phyloP scores from a whole-genome alignment of 2,888 invertebrate genomes.

The Cinara cedri region DNA sequence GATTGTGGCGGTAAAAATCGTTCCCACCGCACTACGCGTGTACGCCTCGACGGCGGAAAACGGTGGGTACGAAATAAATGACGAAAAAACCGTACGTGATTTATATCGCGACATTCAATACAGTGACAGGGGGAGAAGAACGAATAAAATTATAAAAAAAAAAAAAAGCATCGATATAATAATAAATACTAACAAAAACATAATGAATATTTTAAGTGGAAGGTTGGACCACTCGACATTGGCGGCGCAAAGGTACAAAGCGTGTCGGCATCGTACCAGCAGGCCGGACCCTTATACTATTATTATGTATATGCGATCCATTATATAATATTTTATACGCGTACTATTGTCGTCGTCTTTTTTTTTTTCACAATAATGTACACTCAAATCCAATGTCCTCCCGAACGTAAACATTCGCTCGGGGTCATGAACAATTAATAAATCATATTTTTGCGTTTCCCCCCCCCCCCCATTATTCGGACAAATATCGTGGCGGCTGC shows the following conservation, averaged over 20 bases:
- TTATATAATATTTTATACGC: conserved; percentile 27
- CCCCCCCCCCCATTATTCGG: background rate
- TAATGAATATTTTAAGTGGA: conserved; percentile 35
- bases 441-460: background rate
- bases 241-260: background rate
- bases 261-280: background rate
- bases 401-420: conserved; percentile 12
- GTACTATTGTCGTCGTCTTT: conserved; percentile 18
- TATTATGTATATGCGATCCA: conserved; percentile 10
- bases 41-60: conserved; percentile 14
- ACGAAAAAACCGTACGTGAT: conserved; percentile 2
- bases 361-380: conserved; percentile 15
- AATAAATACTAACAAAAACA: background rate
- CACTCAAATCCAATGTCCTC: conserved; percentile 8
- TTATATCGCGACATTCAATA: conserved; percentile 26
- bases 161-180: conserved; percentile 6
- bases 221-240: background rate
- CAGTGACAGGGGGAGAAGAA: background rate
- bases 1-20: conserved; percentile 35
- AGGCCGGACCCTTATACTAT: conserved; percentile 17
- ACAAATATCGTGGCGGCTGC: background rate
- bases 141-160: background rate
- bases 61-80: conserved; percentile 15
- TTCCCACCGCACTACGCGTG: background rate
- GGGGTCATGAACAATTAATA: conserved; percentile 18